phyloP scores from a whole-genome alignment of 1,140 invertebrate species.

The Drosophila repletoides region DNA sequence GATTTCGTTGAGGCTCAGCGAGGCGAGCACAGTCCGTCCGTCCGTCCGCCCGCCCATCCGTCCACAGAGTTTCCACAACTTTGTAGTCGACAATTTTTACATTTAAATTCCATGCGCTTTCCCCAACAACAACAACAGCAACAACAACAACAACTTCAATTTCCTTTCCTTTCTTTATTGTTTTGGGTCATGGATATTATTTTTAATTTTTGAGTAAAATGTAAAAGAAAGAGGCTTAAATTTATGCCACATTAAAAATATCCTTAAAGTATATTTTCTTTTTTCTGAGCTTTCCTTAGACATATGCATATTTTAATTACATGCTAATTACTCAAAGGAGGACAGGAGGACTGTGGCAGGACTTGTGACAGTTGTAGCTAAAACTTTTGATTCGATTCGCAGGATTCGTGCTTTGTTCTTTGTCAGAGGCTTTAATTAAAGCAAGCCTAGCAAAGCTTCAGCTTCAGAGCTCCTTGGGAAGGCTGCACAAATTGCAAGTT shows the following conservation, averaged over 20 bases:
- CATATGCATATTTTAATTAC: background rate
- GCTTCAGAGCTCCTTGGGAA: conserved; percentile 15
- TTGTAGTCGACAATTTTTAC: conserved; percentile 13
- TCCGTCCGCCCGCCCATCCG: no score
- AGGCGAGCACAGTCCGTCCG: conserved; percentile 12
- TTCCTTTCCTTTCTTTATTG: conserved; percentile 56
- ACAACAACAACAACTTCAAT: conserved; percentile 45
- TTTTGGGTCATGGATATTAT: conserved; percentile 5
- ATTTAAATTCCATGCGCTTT: conserved; percentile 61
- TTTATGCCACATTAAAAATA: conserved; percentile 1
- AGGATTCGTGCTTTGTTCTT: background rate
- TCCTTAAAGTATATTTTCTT: background rate
- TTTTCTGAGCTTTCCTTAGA: background rate
- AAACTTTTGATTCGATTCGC: conserved; percentile 21
- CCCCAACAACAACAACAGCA: background rate
- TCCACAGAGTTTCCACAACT: conserved; percentile 44
- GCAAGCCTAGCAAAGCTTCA: no score
- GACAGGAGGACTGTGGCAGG: background rate
- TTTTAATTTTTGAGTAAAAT: background rate
- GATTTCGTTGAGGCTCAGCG: conserved; percentile 11
- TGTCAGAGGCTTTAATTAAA: conserved; percentile 18
- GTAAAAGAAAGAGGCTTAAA: background rate
- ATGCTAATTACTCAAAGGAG: conserved; percentile 26
- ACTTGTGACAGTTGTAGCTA: background rate
- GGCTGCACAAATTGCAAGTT: conserved; percentile 34